Percentiles rank a stretch among this genome's conserved stretches.
These are phyloP conservation scores for Trachelus troglodyta DNA, from an alignment of 2,888 invertebrate genomes.

Conservation along the genomic window DNA sequence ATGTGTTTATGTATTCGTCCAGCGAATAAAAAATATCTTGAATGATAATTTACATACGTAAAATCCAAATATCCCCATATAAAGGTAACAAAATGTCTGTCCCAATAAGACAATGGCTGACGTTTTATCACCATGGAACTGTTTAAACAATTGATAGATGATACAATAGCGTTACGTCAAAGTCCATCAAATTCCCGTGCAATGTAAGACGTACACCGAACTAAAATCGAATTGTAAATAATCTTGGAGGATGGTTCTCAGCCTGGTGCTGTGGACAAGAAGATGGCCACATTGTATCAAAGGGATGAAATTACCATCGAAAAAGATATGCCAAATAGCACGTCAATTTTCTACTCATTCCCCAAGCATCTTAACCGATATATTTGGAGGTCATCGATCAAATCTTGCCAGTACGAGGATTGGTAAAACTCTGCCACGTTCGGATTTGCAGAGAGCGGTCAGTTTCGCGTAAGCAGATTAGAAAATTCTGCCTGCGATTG, in stretches of 20 bases:
- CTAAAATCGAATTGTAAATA: neutral
- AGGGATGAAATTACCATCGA: neutral
- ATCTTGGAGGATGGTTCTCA: neutral
- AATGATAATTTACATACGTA: neutral
- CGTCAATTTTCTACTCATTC: slow-evolving; percentile 8
- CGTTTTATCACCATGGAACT: slow-evolving; percentile 42
- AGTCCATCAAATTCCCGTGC: neutral
- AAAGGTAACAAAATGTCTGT: neutral
- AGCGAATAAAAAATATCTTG: neutral
- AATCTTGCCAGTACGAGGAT: slow-evolving; percentile 18
- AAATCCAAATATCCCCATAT: neutral
- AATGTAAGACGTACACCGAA: neutral
- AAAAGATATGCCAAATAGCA: neutral
- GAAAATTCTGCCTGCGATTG: neutral
- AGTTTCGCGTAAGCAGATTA: slow-evolving; percentile 45
- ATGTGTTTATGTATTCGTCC: neutral
- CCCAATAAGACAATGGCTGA: neutral
- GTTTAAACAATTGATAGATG: slow-evolving; percentile 45
- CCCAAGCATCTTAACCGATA: slow-evolving; percentile 39
- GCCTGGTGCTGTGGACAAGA: neutral
- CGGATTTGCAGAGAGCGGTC: slow-evolving; percentile 40
- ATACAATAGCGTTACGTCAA: slow-evolving; percentile 1
- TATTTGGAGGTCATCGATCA: slow-evolving; percentile 28
- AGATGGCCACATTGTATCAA: neutral
- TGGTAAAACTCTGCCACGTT: slow-evolving; percentile 29